phyloP scores from a whole-genome alignment of 2,888 invertebrate species.

The Synergus itoensis region DNA sequence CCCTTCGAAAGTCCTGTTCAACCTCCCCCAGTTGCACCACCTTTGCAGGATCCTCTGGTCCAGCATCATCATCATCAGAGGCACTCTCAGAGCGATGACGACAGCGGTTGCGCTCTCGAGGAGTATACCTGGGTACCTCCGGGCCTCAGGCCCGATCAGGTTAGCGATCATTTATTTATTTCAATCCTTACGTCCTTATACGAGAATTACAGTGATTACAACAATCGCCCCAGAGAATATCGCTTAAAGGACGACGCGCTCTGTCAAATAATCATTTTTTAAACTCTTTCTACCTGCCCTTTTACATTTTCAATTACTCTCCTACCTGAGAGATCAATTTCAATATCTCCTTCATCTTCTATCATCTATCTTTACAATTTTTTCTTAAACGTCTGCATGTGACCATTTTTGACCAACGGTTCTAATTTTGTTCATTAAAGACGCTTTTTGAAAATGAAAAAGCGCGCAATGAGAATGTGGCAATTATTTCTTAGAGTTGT shows the following conservation, averaged over 20 bases:
- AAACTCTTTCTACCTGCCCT: neutral
- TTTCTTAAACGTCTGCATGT: too few species aligned
- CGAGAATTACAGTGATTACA: slow-evolving; percentile 33
- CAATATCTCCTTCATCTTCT: neutral
- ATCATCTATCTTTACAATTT: neutral
- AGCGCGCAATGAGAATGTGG: too few species aligned
- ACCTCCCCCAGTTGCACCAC: slow-evolving; percentile 65
- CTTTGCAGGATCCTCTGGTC: slow-evolving; percentile 72
- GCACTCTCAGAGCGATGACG: slow-evolving; percentile 97
- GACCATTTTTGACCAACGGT: too few species aligned
- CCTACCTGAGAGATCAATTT: slow-evolving; percentile 18
- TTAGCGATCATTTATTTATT: slow-evolving; percentile 73
- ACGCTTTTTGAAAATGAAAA: too few species aligned
- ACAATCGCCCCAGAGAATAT: slow-evolving; percentile 14
- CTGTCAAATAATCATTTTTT: slow-evolving; percentile 22
- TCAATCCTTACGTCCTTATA: slow-evolving; percentile 15
- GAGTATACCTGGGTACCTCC: slow-evolving; percentile 99
- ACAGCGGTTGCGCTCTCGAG: slow-evolving; percentile 97
- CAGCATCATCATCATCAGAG: slow-evolving; percentile 84
- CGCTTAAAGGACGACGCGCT: slow-evolving; percentile 1
- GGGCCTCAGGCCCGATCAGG: slow-evolving; percentile 97
- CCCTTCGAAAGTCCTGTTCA: slow-evolving; percentile 75
- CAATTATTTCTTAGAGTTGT: too few species aligned
- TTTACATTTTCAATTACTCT: slow-evolving; percentile 8
- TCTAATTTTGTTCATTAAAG: too few species aligned